These are phyloP conservation scores for Tipula confusa DNA, from an alignment of 2,888 invertebrate genomes.

Conservation along the genomic window DNA sequence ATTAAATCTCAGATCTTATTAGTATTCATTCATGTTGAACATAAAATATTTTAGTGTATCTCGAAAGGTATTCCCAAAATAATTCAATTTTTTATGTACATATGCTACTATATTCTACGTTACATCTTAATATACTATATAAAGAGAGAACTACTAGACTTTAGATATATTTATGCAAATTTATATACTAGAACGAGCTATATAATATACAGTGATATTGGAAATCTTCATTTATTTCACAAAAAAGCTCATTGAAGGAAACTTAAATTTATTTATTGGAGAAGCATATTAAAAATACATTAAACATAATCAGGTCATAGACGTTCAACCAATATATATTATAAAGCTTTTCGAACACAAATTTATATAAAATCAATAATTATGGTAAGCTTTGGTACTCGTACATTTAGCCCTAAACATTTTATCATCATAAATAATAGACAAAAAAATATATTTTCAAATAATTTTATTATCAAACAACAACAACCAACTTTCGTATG, in stretches of 20 bases:
- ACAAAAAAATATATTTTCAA: too few species aligned
- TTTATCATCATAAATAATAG: not conserved
- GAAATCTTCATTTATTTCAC: not conserved
- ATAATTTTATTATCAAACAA: not conserved
- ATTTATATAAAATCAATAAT: not conserved
- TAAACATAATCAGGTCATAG: constrained; percentile 6
- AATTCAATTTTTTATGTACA: constrained; percentile 16
- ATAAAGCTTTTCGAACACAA: not conserved
- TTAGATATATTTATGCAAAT: too few species aligned
- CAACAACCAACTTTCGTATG: too few species aligned
- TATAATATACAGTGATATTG: not conserved
- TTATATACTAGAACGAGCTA: not conserved
- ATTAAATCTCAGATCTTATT: constrained; percentile 20
- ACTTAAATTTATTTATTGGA: not conserved
- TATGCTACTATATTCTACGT: not conserved
- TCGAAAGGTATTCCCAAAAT: not conserved
- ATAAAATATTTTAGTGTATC: not conserved
- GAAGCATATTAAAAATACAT: not conserved
- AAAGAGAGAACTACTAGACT: too few species aligned
- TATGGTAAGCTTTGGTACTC: not conserved
- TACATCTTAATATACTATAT: not conserved
- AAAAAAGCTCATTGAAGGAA: not conserved
- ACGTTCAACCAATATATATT: not conserved
- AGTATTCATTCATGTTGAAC: not conserved
- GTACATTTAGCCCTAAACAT: not conserved